These are phyloP conservation scores for Orchesellides sinensis DNA, from an alignment of 2,888 invertebrate genomes.

Conservation along the genomic window DNA sequence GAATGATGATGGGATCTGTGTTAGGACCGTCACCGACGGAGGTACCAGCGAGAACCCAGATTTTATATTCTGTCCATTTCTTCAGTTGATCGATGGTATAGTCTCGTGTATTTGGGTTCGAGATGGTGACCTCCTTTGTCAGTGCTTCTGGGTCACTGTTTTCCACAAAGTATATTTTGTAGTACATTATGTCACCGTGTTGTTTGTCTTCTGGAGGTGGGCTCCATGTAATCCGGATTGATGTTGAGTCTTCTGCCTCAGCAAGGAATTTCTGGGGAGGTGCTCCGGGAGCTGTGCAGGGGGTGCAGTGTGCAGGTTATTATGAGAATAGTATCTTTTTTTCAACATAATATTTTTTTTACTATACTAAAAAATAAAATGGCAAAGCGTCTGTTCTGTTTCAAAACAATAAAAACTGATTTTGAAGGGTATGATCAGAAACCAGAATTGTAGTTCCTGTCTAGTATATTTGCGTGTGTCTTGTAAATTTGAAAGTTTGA, in stretches of 20 bases:
- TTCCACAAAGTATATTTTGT: slow-evolving; percentile 94
- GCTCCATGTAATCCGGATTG: slow-evolving; percentile 93
- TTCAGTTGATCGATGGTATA: slow-evolving; percentile 92
- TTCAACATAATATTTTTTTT: neutral
- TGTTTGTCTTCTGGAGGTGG: slow-evolving; percentile 94
- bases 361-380: neutral
- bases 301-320: slow-evolving; percentile 68
- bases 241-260: slow-evolving; percentile 90
- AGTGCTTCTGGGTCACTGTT: slow-evolving; percentile 87
- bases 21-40: slow-evolving; percentile 97
- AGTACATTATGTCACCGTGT: slow-evolving; percentile 95
- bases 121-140: slow-evolving; percentile 86
- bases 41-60: slow-evolving; percentile 98
- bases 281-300: slow-evolving; percentile 92
- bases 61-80: slow-evolving; percentile 97
- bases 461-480: neutral
- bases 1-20: slow-evolving; percentile 93
- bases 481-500: neutral
- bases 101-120: slow-evolving; percentile 83
- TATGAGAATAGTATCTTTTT: slow-evolving; percentile 51
- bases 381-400: neutral
- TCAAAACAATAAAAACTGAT: neutral
- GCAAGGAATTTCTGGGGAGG: slow-evolving; percentile 96
- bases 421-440: neutral
- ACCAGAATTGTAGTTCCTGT: neutral